Evolutionary conservation across 2,797 vertebrate genomes (phyloP), one percentile per base, ranked within the genome.

Genomic region (Melanotaenia trifasciata): DNA sequence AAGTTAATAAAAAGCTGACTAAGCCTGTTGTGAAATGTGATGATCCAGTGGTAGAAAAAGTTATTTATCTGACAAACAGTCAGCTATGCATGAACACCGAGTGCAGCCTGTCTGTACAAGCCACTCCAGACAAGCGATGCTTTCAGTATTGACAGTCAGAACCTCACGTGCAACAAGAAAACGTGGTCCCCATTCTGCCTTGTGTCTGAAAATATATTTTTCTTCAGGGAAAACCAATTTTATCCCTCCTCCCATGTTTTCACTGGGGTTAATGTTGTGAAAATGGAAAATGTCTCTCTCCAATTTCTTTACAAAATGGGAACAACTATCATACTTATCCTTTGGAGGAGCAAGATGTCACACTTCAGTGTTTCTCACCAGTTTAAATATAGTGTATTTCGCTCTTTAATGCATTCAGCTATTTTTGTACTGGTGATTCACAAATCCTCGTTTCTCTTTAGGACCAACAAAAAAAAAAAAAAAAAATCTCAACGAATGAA

Each of bases 321-420:
- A 74, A 68, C 33, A 74, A 71, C 33, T 64, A 36, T 45, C 67
- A 67, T 33, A 58, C 35, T 78, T 58, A 47, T 71, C 51, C 57
- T 79, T 35, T 63, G 20, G 58, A 64, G 11, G 24, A 59, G 43
- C 0, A 33, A 65, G 16, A 12, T 54, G 33, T 65, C 33, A 54
- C 16, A 12, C 7, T 54, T 22, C 38, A 38, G 54, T 20, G 10
- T 38, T 26, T 54, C 33, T 38, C 53, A 26, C 63, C 30, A n/a
- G 14, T 56, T 66, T 53, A 38, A 65, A 36, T 65, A 38, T 35
- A 20, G 11, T 40, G 18, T 66, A 13, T 56, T 66, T 40, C 1
- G 35, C 13, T 33, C 22, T 51, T 50, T 40, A 51, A 35, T 4
- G 10, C n/a, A 24, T 24, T 24, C 20, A 1, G 5, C 45, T 18